phyloP scores from a whole-genome alignment of 1,140 invertebrate genomes.

The Nomia melanderi region DNA sequence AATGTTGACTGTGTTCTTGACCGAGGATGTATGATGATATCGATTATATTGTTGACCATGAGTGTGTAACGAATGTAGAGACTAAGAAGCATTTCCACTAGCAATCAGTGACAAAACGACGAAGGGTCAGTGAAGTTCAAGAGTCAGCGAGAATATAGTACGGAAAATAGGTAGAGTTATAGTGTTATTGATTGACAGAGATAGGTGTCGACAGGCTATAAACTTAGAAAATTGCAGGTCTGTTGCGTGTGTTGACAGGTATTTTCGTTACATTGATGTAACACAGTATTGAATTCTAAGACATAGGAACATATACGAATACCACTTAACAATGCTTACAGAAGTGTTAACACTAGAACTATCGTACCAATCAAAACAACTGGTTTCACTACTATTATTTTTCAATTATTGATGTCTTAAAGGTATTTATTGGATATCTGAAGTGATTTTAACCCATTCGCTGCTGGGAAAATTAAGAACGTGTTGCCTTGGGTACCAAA shows the following conservation, averaged over 20 bases:
- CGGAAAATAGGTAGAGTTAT: background rate
- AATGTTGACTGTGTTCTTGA: background rate
- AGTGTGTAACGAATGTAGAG: background rate
- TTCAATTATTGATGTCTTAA: too few relatives aligned
- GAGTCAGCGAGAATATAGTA: background rate
- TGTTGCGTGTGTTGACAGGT: slow-evolving; percentile 3
- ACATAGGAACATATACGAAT: background rate
- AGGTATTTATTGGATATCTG: too few relatives aligned
- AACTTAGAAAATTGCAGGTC: background rate
- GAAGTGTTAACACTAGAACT: too few relatives aligned
- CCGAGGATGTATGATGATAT: background rate
- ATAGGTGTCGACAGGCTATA: background rate
- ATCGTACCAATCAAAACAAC: too few relatives aligned
- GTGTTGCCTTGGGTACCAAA: too few relatives aligned
- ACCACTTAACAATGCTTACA: too few relatives aligned
- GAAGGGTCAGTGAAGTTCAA: background rate
- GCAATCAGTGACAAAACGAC: background rate
- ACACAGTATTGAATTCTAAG: background rate
- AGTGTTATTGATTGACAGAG: background rate
- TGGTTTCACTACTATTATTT: too few relatives aligned
- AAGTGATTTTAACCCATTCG: too few relatives aligned
- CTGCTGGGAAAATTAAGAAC: too few relatives aligned
- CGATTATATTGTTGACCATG: background rate
- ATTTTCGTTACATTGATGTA: background rate
- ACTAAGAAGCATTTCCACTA: too few relatives aligned